Evolutionary conservation across 2,888 invertebrate genomes (phyloP), one percentile per base, ranked within the genome.

Genomic region (Pasiphila rectangulata): DNA sequence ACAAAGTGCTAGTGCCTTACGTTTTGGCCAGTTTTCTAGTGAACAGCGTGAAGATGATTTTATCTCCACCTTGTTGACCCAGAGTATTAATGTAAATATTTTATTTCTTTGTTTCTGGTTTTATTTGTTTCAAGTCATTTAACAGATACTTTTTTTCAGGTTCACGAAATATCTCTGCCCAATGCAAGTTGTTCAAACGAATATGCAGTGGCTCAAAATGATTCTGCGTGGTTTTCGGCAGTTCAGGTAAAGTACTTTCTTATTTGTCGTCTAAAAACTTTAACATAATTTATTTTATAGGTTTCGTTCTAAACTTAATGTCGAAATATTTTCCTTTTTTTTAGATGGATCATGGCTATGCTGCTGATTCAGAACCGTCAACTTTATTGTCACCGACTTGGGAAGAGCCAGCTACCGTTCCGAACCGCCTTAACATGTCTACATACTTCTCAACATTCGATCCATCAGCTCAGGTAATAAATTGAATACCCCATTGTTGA

Each of bases 371-470:
- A 24, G 46, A 42, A 12, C 23, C 51, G 7, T 48, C 51, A 3
- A 29, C 41, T 6, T 16, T 42, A 4, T 4, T 36, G 12, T 46
- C 53, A 4, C 43, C 51, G 9, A 16, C 39, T 10, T 53, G 48
- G 41, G 49, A 40, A n/a, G 13, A 32, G 6, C 16, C 38, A 9
- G 13, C 13, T 4, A 27, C 19, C 12, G 13, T n/a, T 12, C 1
- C 21, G 12, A 41, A 21, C 21, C 24, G 10, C 7, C 30, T 42
- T 13, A 53, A 46, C 34, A 59, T 51, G 54, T 51, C 50, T 1
- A 50, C 46, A 6, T 58, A 56, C 36, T 58, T 58, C 38, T 46
- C 56, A 10, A 44, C 53, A 15, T 58, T 58, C 23, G 41, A 57
- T 25, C 57, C 57, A 20, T 38, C 47, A 10, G 23, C 24, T 4